A percentile compares a stretch with the other conserved stretches of the same genome.
Evolutionary conservation across 2,797 vertebrate genomes (phyloP).

Genomic region (Sphenopsis melanotis): DNA sequence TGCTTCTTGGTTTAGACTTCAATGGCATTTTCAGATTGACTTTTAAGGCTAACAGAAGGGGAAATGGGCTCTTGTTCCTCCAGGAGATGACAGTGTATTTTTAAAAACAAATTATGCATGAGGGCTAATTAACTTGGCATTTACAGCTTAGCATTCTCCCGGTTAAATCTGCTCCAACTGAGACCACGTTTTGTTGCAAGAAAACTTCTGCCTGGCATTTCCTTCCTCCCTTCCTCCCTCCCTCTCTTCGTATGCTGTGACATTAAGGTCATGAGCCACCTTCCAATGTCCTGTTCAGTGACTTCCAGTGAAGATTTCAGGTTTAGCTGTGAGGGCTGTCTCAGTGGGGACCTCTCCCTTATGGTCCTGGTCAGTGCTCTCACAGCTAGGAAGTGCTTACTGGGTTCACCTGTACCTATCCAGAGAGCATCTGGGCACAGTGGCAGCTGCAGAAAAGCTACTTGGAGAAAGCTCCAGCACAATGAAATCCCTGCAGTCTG

Average conservation of each 20-base stretch:
- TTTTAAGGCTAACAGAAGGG: constrained; percentile 6
- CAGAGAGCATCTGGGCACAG: background rate
- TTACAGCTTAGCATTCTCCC: constrained; percentile 27
- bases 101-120: background rate
- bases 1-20: background rate
- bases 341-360: background rate
- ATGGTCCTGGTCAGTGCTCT: background rate
- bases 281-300: background rate
- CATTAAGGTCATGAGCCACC: background rate
- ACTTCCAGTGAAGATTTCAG: background rate
- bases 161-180: background rate
- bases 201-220: background rate
- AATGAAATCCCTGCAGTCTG: background rate
- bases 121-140: constrained; percentile 61
- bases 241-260: background rate
- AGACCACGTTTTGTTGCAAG: background rate
- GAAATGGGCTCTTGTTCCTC: background rate
- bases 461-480: background rate
- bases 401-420: background rate
- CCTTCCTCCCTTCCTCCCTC: background rate
- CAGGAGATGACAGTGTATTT: background rate
- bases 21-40: background rate
- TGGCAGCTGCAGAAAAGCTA: background rate
- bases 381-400: background rate
- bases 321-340: background rate